Base-by-base conservation (phyloP, 2,797 vertebrate species). In the Lophius americanus region DNA sequence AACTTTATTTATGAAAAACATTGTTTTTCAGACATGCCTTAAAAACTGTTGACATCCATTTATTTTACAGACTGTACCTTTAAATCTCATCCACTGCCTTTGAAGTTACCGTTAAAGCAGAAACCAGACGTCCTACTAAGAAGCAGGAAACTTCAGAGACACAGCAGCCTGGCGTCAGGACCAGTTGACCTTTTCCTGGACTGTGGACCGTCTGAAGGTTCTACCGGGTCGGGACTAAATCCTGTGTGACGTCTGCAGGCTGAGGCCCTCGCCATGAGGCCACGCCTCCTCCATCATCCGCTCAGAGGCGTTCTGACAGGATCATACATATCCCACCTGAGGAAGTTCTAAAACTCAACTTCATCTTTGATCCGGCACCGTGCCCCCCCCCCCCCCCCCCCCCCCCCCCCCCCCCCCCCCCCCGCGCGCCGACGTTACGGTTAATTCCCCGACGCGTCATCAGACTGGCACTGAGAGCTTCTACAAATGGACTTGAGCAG, bases 381-480 rank as follows among this genome's bases (percentile, higher is more conserved):
- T n/a, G n/a, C n/a, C n/a, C n/a, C n/a, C n/a, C n/a, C n/a, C n/a
- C n/a, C n/a, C n/a, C n/a, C n/a, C n/a, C n/a, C n/a, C n/a, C n/a
- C n/a, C n/a, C n/a, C n/a, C n/a, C n/a, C n/a, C n/a, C n/a, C n/a
- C n/a, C 51, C 12, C 69, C 5, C 43, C 37, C 62, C 51, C 65
- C n/a, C 56, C 46, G 4, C 48, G 23, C 7, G 1, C 10, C 33
- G 42, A 68, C 62, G 60, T 60, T 49, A 46, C 23, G 54, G 48
- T 71, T 35, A 53, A 63, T 64, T 68, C 57, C 42, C 53, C 12
- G 36, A 0, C 47, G 35, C 55, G 68, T 70, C 43, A 42, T 60
- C 37, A 43, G 8, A 10, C 60, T 60, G 69, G 79, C 79, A 79
- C 65, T 65, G 68, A 53, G 74, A 76, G 73, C 67, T 79, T 72